phyloP scores from a whole-genome alignment of 2,797 vertebrate genomes.

The Tokudaia muenninki region DNA sequence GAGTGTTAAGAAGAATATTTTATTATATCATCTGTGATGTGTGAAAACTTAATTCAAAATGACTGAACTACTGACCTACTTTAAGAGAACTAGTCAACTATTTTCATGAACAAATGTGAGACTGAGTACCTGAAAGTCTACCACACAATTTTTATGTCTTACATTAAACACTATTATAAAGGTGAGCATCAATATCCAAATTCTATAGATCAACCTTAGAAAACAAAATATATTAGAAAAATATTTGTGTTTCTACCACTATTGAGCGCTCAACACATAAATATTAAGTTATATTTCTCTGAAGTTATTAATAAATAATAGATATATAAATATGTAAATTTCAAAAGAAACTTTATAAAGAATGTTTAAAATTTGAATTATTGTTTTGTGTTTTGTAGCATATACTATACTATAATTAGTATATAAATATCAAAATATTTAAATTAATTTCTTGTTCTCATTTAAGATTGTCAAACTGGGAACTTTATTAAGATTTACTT shows the following conservation, averaged over 20 bases:
- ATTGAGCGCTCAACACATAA: not conserved
- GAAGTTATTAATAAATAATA: not conserved
- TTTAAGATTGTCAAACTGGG: not conserved
- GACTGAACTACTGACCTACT: not conserved
- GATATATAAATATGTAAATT: not conserved
- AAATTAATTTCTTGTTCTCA: not conserved
- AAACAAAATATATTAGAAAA: not conserved
- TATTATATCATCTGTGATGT: not conserved
- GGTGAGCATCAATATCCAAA: not conserved
- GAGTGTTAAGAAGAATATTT: not conserved
- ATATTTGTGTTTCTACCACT: not conserved
- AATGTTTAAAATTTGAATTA: not conserved
- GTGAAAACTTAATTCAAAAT: not conserved
- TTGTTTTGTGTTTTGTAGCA: not conserved
- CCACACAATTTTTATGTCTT: not conserved
- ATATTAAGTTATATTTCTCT: conserved; percentile 4
- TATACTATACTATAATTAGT: not conserved
- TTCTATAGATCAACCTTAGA: not conserved
- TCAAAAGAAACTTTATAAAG: not conserved
- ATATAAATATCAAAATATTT: conserved; percentile 1
- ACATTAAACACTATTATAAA: not conserved
- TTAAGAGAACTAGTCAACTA: not conserved
- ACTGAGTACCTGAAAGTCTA: not conserved
- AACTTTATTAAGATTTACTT: not conserved
- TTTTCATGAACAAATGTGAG: not conserved